These are phyloP conservation scores for Limnephilus auricula DNA, from an alignment of 2,888 invertebrate species.

Conservation along the genomic window DNA sequence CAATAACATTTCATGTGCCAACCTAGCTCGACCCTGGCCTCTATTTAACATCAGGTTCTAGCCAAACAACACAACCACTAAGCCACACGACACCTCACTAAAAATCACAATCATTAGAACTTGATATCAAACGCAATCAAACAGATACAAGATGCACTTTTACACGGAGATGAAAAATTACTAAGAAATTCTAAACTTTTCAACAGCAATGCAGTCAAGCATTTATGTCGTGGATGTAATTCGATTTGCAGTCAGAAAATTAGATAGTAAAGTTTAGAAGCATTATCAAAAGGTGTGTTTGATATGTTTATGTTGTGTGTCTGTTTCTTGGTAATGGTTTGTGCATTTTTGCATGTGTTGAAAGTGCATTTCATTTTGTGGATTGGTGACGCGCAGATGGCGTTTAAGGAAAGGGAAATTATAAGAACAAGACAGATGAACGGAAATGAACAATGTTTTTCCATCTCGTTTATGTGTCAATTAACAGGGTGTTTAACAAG, in stretches of 20 bases:
- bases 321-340: not conserved
- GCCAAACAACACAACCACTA: not conserved
- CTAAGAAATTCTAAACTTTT: not conserved
- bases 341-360: not conserved
- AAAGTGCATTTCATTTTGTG: not conserved
- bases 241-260: not conserved
- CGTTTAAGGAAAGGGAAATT: constrained; percentile 34
- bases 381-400: not conserved
- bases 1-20: constrained; percentile 40
- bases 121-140: not conserved
- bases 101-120: not conserved
- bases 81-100: not conserved
- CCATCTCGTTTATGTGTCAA: constrained; percentile 18
- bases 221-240: not conserved
- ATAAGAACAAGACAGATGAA: constrained; percentile 35
- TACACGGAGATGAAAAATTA: not conserved
- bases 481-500: constrained; percentile 21
- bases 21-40: constrained; percentile 16
- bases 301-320: not conserved
- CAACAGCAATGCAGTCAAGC: not conserved
- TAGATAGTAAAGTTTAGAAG: not conserved
- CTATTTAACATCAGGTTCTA: constrained; percentile 18
- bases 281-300: not conserved
- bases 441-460: constrained; percentile 34
- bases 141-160: not conserved